These are phyloP conservation scores for Corythoichthys intestinalis DNA, from an alignment of 2,113 vertebrate genomes.

Conservation along the genomic window DNA sequence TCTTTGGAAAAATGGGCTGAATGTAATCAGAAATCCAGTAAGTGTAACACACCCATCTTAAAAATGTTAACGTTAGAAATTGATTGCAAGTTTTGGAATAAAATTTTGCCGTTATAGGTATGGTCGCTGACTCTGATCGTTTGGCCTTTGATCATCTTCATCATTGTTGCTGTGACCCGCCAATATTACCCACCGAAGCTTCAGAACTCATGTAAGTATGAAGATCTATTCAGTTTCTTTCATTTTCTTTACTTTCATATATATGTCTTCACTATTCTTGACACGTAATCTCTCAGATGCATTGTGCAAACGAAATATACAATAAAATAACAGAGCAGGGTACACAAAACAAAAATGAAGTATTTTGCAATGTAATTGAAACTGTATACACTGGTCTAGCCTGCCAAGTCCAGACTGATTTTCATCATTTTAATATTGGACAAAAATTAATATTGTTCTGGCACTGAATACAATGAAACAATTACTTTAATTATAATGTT, in stretches of 20 bases:
- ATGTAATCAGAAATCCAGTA: slow-evolving; percentile 84
- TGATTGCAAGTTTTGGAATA: background rate
- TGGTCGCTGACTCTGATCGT: slow-evolving; percentile 87
- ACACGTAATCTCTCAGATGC: background rate
- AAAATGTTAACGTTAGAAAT: background rate
- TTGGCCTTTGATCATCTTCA: slow-evolving; percentile 91
- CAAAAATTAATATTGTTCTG: background rate
- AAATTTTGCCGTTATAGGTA: slow-evolving; percentile 72
- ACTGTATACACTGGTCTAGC: background rate
- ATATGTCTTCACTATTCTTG: background rate
- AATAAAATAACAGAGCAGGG: background rate
- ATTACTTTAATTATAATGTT: background rate
- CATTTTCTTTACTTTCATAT: background rate
- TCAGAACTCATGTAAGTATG: slow-evolving; percentile 82
- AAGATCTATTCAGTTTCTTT: background rate
- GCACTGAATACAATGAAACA: background rate
- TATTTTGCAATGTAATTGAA: background rate
- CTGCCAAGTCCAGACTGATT: background rate
- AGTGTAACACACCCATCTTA: slow-evolving; percentile 52
- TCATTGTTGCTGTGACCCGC: slow-evolving; percentile 88
- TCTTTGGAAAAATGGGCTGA: slow-evolving; percentile 91
- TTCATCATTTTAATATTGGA: background rate
- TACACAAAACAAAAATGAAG: background rate
- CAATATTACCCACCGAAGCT: slow-evolving; percentile 78
- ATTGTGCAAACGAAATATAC: background rate